Evolutionary conservation across 2,797 vertebrate species (phyloP).

Genomic region (Triplophysa yarkandensis): DNA sequence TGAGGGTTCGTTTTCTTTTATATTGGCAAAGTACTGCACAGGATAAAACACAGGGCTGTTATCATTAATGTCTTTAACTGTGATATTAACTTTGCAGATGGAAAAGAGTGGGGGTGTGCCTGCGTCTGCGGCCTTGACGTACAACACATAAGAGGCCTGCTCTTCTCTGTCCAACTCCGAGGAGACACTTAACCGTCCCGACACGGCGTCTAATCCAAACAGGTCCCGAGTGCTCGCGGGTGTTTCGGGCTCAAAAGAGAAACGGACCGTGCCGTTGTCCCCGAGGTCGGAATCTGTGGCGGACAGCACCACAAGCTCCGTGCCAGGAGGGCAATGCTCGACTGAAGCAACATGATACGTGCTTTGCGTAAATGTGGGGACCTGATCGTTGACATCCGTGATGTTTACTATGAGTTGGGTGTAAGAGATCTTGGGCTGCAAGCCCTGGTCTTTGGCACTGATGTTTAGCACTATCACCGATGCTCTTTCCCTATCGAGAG

Average conservation of each 20-base stretch:
- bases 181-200: slow-evolving; percentile 83
- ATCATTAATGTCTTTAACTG: slow-evolving; percentile 91
- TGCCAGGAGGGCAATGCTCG: slow-evolving; percentile 86
- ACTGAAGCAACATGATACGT: slow-evolving; percentile 81
- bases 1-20: slow-evolving; percentile 93
- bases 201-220: slow-evolving; percentile 86
- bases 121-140: slow-evolving; percentile 85
- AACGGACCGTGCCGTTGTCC: slow-evolving; percentile 90
- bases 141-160: slow-evolving; percentile 80
- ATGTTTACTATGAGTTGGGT: slow-evolving; percentile 90
- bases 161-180: slow-evolving; percentile 89
- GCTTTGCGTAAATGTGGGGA: slow-evolving; percentile 84
- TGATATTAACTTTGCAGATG: slow-evolving; percentile 84
- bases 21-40: slow-evolving; percentile 92
- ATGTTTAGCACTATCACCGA: slow-evolving; percentile 91
- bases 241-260: slow-evolving; percentile 83
- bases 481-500: slow-evolving; percentile 88
- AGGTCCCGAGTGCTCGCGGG: slow-evolving; percentile 74
- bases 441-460: slow-evolving; percentile 95
- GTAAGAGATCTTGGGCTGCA: slow-evolving; percentile 93
- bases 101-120: slow-evolving; percentile 88
- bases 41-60: slow-evolving; percentile 96
- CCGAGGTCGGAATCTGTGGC: slow-evolving; percentile 91
- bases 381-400: slow-evolving; percentile 93
- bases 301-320: slow-evolving; percentile 83